Evolutionary conservation across 2,797 vertebrate species (phyloP).

Genomic region (Schizopygopsis malacanthus): DNA sequence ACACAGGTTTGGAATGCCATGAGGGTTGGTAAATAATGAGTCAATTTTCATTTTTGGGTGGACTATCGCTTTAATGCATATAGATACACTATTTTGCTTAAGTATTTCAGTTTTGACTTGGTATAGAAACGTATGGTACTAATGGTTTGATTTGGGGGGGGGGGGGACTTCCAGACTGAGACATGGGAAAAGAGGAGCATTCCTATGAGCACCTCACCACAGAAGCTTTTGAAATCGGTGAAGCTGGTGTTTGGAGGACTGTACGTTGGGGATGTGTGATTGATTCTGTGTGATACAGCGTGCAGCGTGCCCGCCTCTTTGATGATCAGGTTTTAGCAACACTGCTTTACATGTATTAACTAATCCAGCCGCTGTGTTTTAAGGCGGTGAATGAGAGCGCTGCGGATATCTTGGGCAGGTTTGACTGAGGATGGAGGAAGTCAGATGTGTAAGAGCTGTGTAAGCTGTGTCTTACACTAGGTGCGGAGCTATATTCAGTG

Average conservation of each 20-base stretch:
- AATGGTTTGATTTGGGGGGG: neutral
- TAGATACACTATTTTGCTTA: neutral
- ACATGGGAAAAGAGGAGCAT: neutral
- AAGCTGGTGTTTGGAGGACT: neutral
- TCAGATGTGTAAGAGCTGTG: conserved; percentile 18
- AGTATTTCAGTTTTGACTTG: neutral
- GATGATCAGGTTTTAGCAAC: conserved; percentile 21
- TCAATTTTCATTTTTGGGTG: neutral
- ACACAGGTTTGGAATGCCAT: neutral
- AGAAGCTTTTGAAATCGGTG: conserved; percentile 6
- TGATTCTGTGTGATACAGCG: neutral
- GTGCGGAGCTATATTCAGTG: conserved; percentile 25
- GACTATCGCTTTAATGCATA: neutral
- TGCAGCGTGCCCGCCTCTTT: neutral
- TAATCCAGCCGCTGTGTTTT: conserved; percentile 19
- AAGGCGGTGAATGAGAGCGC: neutral
- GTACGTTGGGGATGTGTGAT: neutral
- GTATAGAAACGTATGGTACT: neutral
- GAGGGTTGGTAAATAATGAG: neutral
- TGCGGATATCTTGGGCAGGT: neutral
- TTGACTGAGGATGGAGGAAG: conserved; percentile 24
- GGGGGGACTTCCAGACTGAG: neutral
- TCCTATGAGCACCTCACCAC: neutral
- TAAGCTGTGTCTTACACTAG: conserved; percentile 24
- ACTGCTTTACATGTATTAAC: conserved; percentile 15